Conservation (phyloP, 2,797 vertebrate genomes). For the Oreortyx pictus region DNA sequence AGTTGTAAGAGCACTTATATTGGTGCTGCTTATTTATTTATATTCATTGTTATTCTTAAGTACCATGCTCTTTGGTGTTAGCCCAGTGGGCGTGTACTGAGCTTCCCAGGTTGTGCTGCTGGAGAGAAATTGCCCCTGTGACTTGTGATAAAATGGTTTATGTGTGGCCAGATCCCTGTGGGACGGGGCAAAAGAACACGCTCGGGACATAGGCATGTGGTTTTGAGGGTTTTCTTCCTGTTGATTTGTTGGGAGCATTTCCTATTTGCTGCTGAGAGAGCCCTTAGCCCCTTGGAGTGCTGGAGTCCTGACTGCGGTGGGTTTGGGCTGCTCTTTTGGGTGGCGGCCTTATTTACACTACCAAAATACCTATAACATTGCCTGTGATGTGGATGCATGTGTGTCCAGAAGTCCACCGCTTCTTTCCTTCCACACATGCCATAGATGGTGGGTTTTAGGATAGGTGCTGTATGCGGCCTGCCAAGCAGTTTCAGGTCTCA, state of each 20-base stretch:
- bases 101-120: background rate
- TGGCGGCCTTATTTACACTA: background rate
- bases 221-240: background rate
- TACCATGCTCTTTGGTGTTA: accelerated
- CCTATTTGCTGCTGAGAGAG: background rate
- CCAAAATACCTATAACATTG: background rate
- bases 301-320: background rate
- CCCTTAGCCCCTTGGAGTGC: accelerated
- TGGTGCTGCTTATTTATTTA: background rate
- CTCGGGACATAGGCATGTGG: background rate
- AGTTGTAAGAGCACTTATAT: background rate
- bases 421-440: background rate
- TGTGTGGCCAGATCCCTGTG: accelerated
- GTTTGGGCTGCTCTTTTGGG: background rate
- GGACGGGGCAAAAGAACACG: background rate
- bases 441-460: background rate
- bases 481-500: background rate
- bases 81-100: accelerated
- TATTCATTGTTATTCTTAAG: background rate
- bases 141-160: background rate
- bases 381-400: background rate
- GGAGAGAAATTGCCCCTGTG: background rate
- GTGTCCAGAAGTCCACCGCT: background rate
- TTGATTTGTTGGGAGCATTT: background rate
- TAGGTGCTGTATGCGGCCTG: background rate